Percentiles rank a stretch among this genome's conserved stretches.
Conservation (phyloP, 2,888 invertebrate species). For the Metacarcinus magister region DNA sequence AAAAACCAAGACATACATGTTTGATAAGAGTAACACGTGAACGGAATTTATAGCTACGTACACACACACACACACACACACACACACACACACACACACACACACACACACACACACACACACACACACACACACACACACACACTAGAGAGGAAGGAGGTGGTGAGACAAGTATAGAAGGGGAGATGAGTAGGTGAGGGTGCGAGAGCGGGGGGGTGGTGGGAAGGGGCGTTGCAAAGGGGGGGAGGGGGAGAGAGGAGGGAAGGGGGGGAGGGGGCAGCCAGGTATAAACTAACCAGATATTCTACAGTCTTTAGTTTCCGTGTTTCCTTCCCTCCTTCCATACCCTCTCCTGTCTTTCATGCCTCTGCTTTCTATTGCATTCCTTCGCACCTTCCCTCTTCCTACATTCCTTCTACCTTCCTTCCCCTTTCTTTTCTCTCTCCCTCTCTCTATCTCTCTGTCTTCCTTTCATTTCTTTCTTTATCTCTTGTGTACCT, state of each 20-base stretch:
- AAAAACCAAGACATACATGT: background rate
- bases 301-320: background rate
- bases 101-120: too few species aligned
- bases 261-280: too few species aligned
- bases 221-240: background rate
- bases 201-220: background rate
- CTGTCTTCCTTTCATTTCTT: background rate
- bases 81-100: too few species aligned
- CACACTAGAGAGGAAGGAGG: too few species aligned
- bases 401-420: background rate
- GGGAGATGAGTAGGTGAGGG: background rate
- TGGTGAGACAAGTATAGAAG: background rate
- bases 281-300: background rate
- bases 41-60: background rate
- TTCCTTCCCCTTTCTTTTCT: background rate
- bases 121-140: too few species aligned
- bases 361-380: background rate
- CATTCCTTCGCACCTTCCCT: constrained; percentile 26
- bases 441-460: background rate
- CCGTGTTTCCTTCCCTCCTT: background rate
- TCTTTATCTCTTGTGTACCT: background rate
- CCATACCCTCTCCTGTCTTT: background rate
- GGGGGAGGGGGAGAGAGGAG: too few species aligned
- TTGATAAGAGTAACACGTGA: constrained; percentile 9
- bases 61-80: too few species aligned